phyloP scores from a whole-genome alignment of 2,113 vertebrate genomes.

The Toxotes jaculatrix region DNA sequence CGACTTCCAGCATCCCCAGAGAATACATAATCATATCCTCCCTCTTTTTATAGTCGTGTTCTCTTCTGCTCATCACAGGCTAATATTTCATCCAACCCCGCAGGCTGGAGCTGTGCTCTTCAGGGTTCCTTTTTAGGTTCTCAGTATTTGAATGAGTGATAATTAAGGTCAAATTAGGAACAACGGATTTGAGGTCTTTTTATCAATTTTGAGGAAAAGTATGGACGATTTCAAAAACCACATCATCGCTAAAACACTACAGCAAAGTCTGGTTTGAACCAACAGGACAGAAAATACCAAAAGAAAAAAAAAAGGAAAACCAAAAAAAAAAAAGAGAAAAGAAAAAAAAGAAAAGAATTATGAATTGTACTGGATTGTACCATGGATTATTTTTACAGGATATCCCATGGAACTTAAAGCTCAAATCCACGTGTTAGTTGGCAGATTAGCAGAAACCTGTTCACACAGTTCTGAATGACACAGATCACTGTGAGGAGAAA shows the following conservation, averaged over 20 bases:
- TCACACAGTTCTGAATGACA: too few relatives aligned
- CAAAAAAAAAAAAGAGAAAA: too few relatives aligned
- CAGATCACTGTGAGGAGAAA: too few relatives aligned
- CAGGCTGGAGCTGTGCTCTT: neutral
- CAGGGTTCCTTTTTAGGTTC: neutral
- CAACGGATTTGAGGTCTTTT: neutral
- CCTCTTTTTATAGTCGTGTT: conserved; percentile 56
- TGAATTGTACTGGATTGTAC: too few relatives aligned
- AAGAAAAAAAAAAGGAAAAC: too few relatives aligned
- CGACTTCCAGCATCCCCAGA: conserved; percentile 67
- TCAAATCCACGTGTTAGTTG: too few relatives aligned
- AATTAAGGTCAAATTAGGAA: neutral
- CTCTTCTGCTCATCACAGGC: conserved; percentile 25
- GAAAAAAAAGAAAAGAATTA: too few relatives aligned
- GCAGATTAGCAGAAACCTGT: too few relatives aligned
- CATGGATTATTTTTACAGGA: too few relatives aligned
- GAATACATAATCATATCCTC: conserved; percentile 82
- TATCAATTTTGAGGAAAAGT: neutral
- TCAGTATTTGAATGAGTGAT: neutral
- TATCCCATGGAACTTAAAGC: too few relatives aligned
- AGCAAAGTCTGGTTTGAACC: neutral
- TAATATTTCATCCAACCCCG: conserved; percentile 38
- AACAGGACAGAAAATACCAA: neutral
- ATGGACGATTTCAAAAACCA: too few relatives aligned
- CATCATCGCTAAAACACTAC: neutral